Percentiles rank a stretch among this genome's conserved stretches.
Evolutionary conservation across 64 coral and sea anemone genomes (phyloP).

Genomic region (Platygyra sinensis): DNA sequence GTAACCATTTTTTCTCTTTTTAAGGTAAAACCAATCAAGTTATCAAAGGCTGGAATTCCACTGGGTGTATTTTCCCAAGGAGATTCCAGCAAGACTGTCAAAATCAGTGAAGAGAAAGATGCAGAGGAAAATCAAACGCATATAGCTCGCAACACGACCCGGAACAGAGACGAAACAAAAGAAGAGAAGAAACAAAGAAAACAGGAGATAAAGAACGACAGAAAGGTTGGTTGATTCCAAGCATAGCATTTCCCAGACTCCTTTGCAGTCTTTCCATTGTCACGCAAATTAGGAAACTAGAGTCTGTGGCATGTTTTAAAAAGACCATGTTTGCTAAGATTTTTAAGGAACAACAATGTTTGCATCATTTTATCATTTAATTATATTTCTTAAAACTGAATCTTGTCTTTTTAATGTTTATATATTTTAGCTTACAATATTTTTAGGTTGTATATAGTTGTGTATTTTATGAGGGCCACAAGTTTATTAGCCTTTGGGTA

Average conservation of each 20-base stretch:
- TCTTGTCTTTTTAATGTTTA: too few species aligned
- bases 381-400: too few species aligned
- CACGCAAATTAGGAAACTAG: too few species aligned
- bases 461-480: too few species aligned
- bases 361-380: too few species aligned
- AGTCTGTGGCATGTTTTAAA: too few species aligned
- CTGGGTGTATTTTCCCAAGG: conserved; percentile 78
- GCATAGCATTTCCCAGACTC: not conserved
- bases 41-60: conserved; percentile 92
- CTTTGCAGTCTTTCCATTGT: not conserved
- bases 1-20: not conserved
- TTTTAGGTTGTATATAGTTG: too few species aligned
- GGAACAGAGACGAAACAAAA: conserved; percentile 68
- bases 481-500: too few species aligned
- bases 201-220: conserved; percentile 85
- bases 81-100: conserved; percentile 21
- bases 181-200: conserved; percentile 89
- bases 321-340: too few species aligned
- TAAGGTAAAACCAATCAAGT: conserved; percentile 72
- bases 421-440: too few species aligned
- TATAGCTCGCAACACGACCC: not conserved
- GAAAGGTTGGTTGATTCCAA: conserved; percentile 65
- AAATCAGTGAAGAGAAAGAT: not conserved
- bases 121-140: not conserved
- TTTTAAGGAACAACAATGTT: too few species aligned